phyloP scores from a whole-genome alignment of 2,888 invertebrate species.

The Seladonia tumulorum region DNA sequence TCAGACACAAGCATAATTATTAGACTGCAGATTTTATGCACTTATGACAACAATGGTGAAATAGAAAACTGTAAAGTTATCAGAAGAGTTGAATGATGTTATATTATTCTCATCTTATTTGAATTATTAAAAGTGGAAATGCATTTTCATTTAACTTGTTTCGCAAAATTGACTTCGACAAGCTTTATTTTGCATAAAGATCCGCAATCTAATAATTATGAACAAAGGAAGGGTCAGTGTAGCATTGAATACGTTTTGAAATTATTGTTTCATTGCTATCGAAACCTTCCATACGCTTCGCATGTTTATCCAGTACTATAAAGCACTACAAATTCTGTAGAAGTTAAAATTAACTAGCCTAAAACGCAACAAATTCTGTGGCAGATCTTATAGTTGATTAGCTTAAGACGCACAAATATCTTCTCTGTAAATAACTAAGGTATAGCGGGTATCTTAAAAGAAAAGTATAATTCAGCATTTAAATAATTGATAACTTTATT shows the following conservation, averaged over 20 bases:
- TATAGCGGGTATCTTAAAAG: slow-evolving; percentile 53
- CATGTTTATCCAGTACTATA: neutral
- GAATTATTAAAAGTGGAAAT: neutral
- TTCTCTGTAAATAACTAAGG: slow-evolving; percentile 44
- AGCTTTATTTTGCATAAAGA: neutral
- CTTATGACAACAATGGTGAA: neutral
- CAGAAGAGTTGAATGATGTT: neutral
- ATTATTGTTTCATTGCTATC: neutral
- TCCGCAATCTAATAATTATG: neutral
- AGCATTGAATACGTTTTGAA: neutral
- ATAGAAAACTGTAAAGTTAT: neutral
- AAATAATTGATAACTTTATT: slow-evolving; percentile 65
- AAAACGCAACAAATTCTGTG: slow-evolving; percentile 1
- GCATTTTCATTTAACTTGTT: neutral
- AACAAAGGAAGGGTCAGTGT: neutral
- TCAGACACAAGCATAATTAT: neutral
- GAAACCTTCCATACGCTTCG: neutral
- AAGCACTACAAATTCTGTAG: neutral
- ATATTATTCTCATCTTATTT: neutral
- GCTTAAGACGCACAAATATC: neutral
- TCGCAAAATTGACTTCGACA: neutral
- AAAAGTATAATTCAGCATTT: slow-evolving; percentile 61
- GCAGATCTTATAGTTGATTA: slow-evolving; percentile 19
- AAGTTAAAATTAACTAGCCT: slow-evolving; percentile 4
- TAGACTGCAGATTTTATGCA: neutral